A percentile compares a stretch with the other conserved stretches of the same genome.
These are phyloP conservation scores for Phymorhynchus buccinoides DNA, from an alignment of 1,140 invertebrate genomes.

Conservation along the genomic window DNA sequence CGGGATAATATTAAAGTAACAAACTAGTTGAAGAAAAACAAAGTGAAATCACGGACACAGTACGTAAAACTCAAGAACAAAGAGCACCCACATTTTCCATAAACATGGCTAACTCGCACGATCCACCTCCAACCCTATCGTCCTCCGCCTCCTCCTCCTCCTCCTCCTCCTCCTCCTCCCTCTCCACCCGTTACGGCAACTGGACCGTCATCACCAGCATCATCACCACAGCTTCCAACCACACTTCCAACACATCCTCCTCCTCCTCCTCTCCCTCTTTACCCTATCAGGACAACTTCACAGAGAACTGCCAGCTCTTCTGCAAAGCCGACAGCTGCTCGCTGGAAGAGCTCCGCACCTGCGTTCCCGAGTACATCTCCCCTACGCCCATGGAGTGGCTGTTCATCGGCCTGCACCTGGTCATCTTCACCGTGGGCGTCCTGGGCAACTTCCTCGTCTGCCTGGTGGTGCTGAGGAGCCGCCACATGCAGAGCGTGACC, in stretches of 20 bases:
- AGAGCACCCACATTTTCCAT: too few relatives aligned
- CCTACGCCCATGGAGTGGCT: constrained; percentile 76
- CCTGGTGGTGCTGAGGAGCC: constrained; percentile 87
- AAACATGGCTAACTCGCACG: background rate
- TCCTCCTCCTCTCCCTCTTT: background rate
- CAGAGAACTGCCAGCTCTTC: constrained; percentile 29
- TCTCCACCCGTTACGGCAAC: background rate
- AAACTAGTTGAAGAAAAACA: background rate
- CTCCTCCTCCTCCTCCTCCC: background rate
- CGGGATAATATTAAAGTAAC: background rate
- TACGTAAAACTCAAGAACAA: too few relatives aligned
- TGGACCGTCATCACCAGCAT: background rate
- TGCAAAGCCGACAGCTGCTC: constrained; percentile 33
- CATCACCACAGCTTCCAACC: too few relatives aligned
- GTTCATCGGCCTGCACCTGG: constrained; percentile 80
- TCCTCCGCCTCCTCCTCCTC: background rate
- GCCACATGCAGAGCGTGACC: constrained; percentile 89
- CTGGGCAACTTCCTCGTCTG: constrained; percentile 92
- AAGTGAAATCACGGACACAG: background rate
- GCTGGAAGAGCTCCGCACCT: constrained; percentile 24
- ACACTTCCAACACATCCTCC: too few relatives aligned
- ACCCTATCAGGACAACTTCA: constrained; percentile 2
- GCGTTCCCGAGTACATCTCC: constrained; percentile 55
- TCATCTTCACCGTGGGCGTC: constrained; percentile 85
- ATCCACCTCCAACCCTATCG: background rate